Evolutionary conservation across 2,888 invertebrate species (phyloP), one percentile per base, ranked within the genome.

Genomic region (Microdon myrmicae): DNA sequence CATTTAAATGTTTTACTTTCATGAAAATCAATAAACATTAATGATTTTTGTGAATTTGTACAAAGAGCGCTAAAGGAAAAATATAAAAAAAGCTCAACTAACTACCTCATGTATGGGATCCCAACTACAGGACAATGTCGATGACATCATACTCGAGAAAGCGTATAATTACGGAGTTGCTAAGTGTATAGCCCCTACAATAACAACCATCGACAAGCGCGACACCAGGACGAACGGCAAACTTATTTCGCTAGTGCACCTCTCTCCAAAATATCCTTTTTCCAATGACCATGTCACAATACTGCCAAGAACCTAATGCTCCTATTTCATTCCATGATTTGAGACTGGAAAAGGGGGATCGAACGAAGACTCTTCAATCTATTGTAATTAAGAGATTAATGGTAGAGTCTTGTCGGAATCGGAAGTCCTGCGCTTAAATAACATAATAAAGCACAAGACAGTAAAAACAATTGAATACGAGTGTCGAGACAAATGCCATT

Each of bases 91-190:
- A 58, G 51, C 56, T 58, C 47, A 53, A 58, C 44, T n/a, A n/a
- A n/a, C n/a, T n/a, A n/a, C n/a, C n/a, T n/a, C n/a, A n/a, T n/a
- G 32, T 43, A 41, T 41, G 34, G 8, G 58, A 47, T 38, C 56
- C 61, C 51, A 58, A 58, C 47, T 58, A 47, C 47, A 64, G 37
- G 28, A 41, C 51, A 64, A 28, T 47, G 58, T 45, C 58, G 58
- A 64, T 64, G 64, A 64, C 64, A 64, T 64, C 64, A 64, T 64
- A 58, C 47, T 58, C 12, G 32, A 37, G 47, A 35, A 51, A 51
- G 31, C 35, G 43, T 47, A 47, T 64, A 64, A 43, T 58, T 64
- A 53, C 47, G 37, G 53, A 58, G 53, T 58, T 58, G 23, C 51
- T 58, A 58, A 64, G 64, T 47, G 51, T 58, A 53, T 64, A 34